Evolutionary conservation across 2,888 invertebrate species (phyloP).

Genomic region (Ptychoptera contaminata): DNA sequence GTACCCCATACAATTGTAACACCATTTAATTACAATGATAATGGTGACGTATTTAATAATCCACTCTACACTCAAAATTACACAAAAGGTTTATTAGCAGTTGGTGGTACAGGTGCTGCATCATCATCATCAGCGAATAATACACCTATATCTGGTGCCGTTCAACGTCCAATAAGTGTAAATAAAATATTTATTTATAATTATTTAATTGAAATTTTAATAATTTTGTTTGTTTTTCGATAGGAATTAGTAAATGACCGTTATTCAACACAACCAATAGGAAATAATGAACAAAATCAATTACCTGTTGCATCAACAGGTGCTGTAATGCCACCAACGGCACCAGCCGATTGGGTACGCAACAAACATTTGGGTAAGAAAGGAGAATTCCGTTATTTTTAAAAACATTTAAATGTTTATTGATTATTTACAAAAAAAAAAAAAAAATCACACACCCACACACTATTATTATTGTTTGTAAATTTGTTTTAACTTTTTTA

Average conservation of each 20-base stretch:
- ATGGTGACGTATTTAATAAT: slow-evolving; percentile 53
- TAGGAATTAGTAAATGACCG: neutral
- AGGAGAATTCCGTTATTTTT: slow-evolving; percentile 90
- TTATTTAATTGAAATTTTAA: neutral
- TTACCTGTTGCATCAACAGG: slow-evolving; percentile 4
- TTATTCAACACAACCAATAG: slow-evolving; percentile 1
- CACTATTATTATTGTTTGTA: too few species aligned
- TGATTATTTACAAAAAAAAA: too few species aligned
- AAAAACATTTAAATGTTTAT: too few species aligned
- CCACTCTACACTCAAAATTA: slow-evolving; percentile 46
- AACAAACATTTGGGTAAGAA: slow-evolving; percentile 83
- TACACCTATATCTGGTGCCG: too few species aligned
- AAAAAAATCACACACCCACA: too few species aligned
- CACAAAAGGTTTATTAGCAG: slow-evolving; percentile 13
- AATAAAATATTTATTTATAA: neutral
- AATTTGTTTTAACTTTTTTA: too few species aligned
- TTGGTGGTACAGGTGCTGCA: too few species aligned
- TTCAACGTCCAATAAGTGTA: neutral
- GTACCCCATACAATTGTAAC: slow-evolving; percentile 96
- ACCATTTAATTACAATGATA: slow-evolving; percentile 34
- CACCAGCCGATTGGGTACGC: slow-evolving; percentile 68
- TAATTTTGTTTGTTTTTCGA: neutral
- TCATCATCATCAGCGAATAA: too few species aligned
- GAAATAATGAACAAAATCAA: too few species aligned
- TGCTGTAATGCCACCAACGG: slow-evolving; percentile 35